A percentile compares a stretch with the other conserved stretches of the same genome.
These are phyloP conservation scores for Drosophila subpulchrella DNA, from an alignment of 1,140 invertebrate species.

Conservation along the genomic window DNA sequence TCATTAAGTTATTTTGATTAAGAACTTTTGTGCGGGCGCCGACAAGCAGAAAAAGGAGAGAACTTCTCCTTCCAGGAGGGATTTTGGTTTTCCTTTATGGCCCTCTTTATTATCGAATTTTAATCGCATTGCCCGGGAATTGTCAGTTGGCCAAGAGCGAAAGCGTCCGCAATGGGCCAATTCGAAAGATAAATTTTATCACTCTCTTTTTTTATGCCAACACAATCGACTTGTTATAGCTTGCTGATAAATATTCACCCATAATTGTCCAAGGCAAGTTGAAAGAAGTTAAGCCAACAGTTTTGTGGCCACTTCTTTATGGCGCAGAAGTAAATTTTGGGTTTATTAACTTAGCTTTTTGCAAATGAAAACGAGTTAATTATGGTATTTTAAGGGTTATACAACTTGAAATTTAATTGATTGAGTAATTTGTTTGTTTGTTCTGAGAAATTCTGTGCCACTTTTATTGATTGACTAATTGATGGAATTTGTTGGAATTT, in stretches of 20 bases:
- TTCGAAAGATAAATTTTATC: slow-evolving; percentile 26
- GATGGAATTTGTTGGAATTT: background rate
- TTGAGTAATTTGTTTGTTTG: background rate
- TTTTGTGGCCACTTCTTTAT: background rate
- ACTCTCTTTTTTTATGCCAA: slow-evolving; percentile 27
- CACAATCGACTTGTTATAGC: slow-evolving; percentile 37
- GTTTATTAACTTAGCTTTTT: background rate
- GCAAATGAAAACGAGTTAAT: background rate
- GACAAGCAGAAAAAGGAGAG: slow-evolving; percentile 22
- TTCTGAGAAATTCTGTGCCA: background rate
- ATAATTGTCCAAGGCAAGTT: slow-evolving; percentile 6
- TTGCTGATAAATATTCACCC: slow-evolving; percentile 6
- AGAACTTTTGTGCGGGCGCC: slow-evolving; percentile 65
- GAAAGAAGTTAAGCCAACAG: background rate
- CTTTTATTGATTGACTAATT: background rate
- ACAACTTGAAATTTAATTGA: background rate
- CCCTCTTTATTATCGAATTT: slow-evolving; percentile 35
- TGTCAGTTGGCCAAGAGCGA: slow-evolving; percentile 29
- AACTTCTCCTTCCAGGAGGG: slow-evolving; percentile 28
- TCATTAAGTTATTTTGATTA: slow-evolving; percentile 83
- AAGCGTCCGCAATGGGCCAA: slow-evolving; percentile 5
- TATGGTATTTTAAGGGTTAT: background rate
- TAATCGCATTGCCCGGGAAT: slow-evolving; percentile 29
- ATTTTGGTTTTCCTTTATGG: slow-evolving; percentile 14
- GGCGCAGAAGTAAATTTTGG: background rate